Conservation (phyloP, 2,797 vertebrate genomes). For the Gorsachius magnificus region DNA sequence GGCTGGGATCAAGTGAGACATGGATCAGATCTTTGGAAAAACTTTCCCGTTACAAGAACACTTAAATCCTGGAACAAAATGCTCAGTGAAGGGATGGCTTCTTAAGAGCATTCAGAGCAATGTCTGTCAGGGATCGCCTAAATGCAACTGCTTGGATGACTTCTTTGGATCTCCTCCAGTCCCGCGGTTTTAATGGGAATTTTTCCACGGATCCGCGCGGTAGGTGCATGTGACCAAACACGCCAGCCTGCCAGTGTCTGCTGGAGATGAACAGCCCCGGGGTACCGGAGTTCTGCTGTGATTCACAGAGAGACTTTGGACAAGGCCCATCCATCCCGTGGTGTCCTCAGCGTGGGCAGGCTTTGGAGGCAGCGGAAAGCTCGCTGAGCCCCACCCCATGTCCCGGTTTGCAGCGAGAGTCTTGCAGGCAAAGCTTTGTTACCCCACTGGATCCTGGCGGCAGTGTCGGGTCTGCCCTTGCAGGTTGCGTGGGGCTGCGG, state of each 20-base stretch:
- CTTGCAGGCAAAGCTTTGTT: neutral
- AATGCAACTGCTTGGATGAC: neutral
- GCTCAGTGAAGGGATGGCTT: neutral
- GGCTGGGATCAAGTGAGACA: neutral
- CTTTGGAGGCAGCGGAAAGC: neutral
- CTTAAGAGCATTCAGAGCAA: neutral
- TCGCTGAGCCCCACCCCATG: neutral
- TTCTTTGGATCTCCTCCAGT: neutral
- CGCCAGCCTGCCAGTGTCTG: rapidly evolving
- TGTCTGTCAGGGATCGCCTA: neutral
- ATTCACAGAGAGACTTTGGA: neutral
- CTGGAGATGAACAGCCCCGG: rapidly evolving
- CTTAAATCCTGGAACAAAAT: neutral
- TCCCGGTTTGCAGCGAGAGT: neutral
- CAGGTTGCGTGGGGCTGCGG: neutral
- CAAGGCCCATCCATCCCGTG: neutral
- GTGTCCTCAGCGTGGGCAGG: neutral
- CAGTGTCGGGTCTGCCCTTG: neutral
- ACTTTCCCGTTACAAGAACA: neutral
- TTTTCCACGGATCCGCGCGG: neutral
- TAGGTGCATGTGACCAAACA: neutral
- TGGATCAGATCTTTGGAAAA: neutral
- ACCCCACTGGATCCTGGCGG: neutral
- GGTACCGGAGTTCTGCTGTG: neutral
- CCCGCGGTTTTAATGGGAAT: neutral